Conservation (phyloP, 2,888 invertebrate species). For the Rhaphigaster nebulosa region DNA sequence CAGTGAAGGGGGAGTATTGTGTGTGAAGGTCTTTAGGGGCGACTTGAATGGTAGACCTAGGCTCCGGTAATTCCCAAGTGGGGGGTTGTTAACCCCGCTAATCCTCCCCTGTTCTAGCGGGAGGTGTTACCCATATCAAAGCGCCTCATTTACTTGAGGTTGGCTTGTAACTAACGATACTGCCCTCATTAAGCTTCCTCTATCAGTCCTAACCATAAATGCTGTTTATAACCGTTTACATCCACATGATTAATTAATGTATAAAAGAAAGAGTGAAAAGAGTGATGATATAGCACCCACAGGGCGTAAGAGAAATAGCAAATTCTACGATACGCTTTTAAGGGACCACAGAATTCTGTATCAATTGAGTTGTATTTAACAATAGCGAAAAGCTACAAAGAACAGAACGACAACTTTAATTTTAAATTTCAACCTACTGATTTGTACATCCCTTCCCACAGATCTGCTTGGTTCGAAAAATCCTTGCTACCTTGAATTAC, state of each 20-base stretch:
- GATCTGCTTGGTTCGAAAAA: too few relatives aligned
- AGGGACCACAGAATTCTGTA: too few relatives aligned
- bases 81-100: conserved; percentile 12
- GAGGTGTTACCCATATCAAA: conserved; percentile 37
- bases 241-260: background rate
- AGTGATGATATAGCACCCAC: background rate
- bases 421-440: too few relatives aligned
- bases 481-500: too few relatives aligned
- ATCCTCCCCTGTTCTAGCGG: background rate
- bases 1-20: background rate
- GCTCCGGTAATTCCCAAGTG: background rate
- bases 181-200: background rate
- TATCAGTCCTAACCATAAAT: background rate
- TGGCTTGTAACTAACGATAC: background rate
- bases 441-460: too few relatives aligned
- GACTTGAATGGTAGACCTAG: background rate
- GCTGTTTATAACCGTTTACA: background rate
- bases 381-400: too few relatives aligned
- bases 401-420: too few relatives aligned
- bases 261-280: background rate
- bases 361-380: too few relatives aligned
- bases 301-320: background rate
- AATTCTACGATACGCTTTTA: background rate
- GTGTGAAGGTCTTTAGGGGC: background rate
- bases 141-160: background rate